phyloP scores from a whole-genome alignment of 1,140 invertebrate genomes.

The Halesus radiatus region DNA sequence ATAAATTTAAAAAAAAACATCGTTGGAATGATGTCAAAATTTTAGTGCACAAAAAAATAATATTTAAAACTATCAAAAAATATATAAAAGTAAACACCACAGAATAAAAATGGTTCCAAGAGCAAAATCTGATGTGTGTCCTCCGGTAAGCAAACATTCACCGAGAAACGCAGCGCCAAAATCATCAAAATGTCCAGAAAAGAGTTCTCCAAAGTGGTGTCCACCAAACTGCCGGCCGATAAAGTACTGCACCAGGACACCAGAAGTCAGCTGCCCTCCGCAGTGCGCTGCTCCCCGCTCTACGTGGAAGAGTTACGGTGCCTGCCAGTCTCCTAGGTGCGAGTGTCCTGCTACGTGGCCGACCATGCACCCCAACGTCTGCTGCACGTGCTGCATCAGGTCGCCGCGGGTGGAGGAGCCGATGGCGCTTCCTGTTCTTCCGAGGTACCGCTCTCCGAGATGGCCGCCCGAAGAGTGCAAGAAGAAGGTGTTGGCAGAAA shows the following conservation, averaged over 20 bases:
- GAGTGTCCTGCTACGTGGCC: neutral
- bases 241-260: neutral
- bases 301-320: constrained; percentile 3
- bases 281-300: neutral
- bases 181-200: neutral
- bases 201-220: neutral
- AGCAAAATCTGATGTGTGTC: too few relatives aligned
- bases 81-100: neutral
- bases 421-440: neutral
- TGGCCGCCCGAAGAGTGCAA: constrained; percentile 7
- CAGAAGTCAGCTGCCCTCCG: neutral
- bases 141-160: too few relatives aligned
- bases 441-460: neutral
- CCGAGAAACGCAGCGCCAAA: neutral
- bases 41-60: constrained; percentile 3
- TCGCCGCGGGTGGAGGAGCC: neutral
- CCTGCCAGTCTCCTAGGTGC: constrained; percentile 1
- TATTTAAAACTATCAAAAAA: neutral
- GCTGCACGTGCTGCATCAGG: neutral
- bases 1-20: neutral
- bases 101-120: neutral
- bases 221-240: neutral
- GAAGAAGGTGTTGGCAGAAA: neutral
- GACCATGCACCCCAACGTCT: constrained; percentile 1
- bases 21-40: constrained; percentile 2